phyloP scores from a whole-genome alignment of 2,113 vertebrate genomes.

The Dasyurus viverrinus region DNA sequence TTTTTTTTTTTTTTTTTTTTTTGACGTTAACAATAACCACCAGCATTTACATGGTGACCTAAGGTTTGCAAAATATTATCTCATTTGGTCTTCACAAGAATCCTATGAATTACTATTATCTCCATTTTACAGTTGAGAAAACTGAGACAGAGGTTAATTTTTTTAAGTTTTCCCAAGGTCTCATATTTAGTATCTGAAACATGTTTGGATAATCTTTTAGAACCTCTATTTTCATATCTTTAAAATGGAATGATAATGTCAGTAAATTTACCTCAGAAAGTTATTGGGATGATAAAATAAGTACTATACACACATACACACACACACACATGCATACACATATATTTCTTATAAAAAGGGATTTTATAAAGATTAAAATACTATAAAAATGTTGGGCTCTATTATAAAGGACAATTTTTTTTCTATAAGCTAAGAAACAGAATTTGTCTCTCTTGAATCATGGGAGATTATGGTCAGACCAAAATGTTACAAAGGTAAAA shows the following conservation, averaged over 20 bases:
- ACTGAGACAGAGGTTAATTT: background rate
- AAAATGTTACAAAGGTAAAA: background rate
- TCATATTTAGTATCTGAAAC: background rate
- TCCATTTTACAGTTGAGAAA: background rate
- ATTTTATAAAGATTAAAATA: background rate
- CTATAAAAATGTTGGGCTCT: background rate
- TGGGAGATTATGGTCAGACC: background rate
- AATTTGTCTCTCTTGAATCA: background rate
- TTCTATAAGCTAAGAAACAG: background rate
- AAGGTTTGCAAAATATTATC: background rate
- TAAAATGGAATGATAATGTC: background rate
- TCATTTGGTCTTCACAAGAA: background rate
- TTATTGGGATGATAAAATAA: too few relatives aligned
- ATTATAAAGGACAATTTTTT: background rate
- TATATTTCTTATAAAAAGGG: too few relatives aligned
- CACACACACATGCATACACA: too few relatives aligned
- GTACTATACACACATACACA: too few relatives aligned
- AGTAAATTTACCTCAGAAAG: background rate
- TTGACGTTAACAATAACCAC: background rate
- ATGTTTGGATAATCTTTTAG: background rate
- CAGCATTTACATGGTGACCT: background rate
- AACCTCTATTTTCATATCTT: background rate
- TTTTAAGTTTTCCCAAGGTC: background rate
- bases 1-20: too few relatives aligned
- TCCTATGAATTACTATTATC: background rate